Evolutionary conservation across 2,113 vertebrate genomes (phyloP), one percentile per base, ranked within the genome.

Genomic region (Dascyllus trimaculatus): DNA sequence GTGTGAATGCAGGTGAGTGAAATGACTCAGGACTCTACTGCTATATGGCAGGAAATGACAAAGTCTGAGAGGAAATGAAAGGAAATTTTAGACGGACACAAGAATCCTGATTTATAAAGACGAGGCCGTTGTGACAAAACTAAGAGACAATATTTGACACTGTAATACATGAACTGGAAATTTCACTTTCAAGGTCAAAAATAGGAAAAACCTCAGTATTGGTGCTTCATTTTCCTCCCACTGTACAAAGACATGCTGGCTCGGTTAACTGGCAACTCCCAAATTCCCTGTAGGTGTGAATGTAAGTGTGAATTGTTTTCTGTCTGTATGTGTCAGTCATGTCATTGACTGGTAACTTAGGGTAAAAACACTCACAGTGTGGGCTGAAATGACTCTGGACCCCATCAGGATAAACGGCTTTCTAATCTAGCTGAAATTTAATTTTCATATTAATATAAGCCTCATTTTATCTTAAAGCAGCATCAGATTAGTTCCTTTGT

Each of bases 321-420:
- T 21, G 40, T 54, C 65, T 64, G 11, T 65, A 32, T 52, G 52
- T 71, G 52, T 59, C 65, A 65, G 29, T 45, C 61, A 25, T 29
- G 45, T 64, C 57, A 56, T 65, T 22, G 21, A 65, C 57, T 26
- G 29, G 21, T 8, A 22, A 75, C 15, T 21, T 35, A 51, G 14
- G 10, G 63, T 25, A 66, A 73, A 66, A 21, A 13, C 49, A 24
- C 4, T 43, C 13, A 17, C 29, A 49, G 1, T 58, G 53, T 43
- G 32, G 32, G 18, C 18, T 64, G 40, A 15, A 69, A 56, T 54
- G 56, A 40, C 11, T 74, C 21, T 29, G 54, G 2, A 17, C 51
- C 51, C 58, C 59, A 35, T 43, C 40, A 56, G 25, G 53, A 52
- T 45, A 25, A 63, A 52, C 21, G 43, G 19, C 19, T 29, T 22